Percentiles rank a stretch among this genome's conserved stretches.
These are phyloP conservation scores for Whitmania pigra DNA, from an alignment of 1,140 invertebrate species.

Conservation along the genomic window DNA sequence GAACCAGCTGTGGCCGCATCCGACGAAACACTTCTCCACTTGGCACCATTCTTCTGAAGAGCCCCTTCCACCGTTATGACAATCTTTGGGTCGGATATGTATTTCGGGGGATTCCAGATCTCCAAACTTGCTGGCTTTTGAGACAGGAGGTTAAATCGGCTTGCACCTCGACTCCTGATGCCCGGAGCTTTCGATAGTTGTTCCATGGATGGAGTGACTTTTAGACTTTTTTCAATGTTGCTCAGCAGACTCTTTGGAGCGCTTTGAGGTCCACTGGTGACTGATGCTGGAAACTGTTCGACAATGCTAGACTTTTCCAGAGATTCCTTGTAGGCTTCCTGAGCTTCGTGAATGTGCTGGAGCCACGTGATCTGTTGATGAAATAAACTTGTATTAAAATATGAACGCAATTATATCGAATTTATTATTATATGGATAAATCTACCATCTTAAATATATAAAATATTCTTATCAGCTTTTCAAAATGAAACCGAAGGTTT, in stretches of 20 bases:
- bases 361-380: conserved; percentile 44
- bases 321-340: conserved; percentile 47
- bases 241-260: neutral
- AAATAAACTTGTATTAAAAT: neutral
- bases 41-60: neutral
- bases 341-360: conserved; percentile 45
- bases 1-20: neutral
- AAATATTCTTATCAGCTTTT: too few relatives aligned
- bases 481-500: too few relatives aligned
- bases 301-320: neutral
- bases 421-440: too few relatives aligned
- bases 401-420: too few relatives aligned
- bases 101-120: neutral
- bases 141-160: neutral
- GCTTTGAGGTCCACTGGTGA: neutral
- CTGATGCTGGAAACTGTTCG: neutral
- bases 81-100: neutral
- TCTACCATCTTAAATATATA: too few relatives aligned
- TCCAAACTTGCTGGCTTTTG: neutral
- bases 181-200: conserved; percentile 4
- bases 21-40: conserved; percentile 10
- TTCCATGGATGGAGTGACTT: conserved; percentile 9
- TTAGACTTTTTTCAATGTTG: neutral
- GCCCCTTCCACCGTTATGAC: conserved; percentile 3
- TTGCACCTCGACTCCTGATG: neutral